Conservation (phyloP, 2,888 invertebrate species). For the Tetropium fuscum region DNA sequence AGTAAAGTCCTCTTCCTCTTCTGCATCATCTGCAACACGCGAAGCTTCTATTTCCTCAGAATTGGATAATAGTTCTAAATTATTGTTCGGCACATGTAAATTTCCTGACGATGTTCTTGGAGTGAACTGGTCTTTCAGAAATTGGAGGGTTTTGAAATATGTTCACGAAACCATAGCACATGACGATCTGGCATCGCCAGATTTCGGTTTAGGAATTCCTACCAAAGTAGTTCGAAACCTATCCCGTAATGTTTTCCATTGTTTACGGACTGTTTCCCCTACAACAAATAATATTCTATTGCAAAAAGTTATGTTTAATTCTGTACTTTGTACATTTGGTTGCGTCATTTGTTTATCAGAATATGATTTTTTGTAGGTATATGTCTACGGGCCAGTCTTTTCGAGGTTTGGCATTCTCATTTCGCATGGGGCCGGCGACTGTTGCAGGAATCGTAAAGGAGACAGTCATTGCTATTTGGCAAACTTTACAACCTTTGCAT, state of each 20-base stretch:
- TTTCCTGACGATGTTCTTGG: constrained; percentile 14
- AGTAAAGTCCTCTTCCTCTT: no score
- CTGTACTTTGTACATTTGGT: neutral
- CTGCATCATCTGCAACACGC: no score
- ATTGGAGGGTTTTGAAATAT: constrained; percentile 17
- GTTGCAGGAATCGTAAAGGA: constrained; percentile 32
- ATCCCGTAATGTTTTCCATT: constrained; percentile 21
- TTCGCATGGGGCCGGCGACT: constrained; percentile 35
- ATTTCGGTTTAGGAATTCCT: constrained; percentile 1
- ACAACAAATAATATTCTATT: constrained; percentile 14
- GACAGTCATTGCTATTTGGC: constrained; percentile 22
- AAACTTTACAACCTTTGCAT: constrained; percentile 29
- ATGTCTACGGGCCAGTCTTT: constrained; percentile 37
- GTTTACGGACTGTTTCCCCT: constrained; percentile 4
- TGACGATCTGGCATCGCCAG: constrained; percentile 19
- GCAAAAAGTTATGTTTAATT: neutral
- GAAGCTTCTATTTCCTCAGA: no score
- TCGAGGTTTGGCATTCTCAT: constrained; percentile 35
- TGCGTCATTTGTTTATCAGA: no score
- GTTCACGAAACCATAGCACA: constrained; percentile 3
- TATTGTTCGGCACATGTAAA: no score
- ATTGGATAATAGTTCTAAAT: no score
- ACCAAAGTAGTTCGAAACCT: constrained; percentile 17
- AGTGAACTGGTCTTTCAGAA: constrained; percentile 13
- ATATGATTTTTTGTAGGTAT: constrained; percentile 25